phyloP scores from a whole-genome alignment of 2,888 invertebrate genomes.

The Pyrocoelia pectoralis region DNA sequence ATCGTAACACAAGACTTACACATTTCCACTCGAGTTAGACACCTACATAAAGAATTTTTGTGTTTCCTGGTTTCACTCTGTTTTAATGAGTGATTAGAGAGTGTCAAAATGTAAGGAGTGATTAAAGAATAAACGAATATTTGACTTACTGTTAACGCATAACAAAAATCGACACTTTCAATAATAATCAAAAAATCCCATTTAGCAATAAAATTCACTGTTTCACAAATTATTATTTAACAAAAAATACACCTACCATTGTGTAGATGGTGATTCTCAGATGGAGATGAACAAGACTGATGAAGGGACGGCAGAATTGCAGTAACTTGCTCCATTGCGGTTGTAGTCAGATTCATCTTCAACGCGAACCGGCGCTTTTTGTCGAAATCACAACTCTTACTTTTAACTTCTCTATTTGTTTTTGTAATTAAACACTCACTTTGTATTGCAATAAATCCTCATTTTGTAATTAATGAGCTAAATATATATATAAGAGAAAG shows the following conservation, averaged over 20 bases:
- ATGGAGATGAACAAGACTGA: slow-evolving; percentile 53
- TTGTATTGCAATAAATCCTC: not conserved
- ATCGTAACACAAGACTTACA: no score
- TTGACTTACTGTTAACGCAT: no score
- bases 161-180: no score
- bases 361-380: slow-evolving; percentile 8
- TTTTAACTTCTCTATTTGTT: slow-evolving; percentile 24
- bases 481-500: not conserved
- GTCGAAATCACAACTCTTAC: slow-evolving; percentile 34
- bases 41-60: no score
- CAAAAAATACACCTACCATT: slow-evolving; percentile 51
- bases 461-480: not conserved
- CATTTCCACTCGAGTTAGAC: no score
- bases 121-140: no score
- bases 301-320: slow-evolving; percentile 50
- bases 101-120: no score
- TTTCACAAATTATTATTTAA: not conserved
- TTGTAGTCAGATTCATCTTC: slow-evolving; percentile 35
- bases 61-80: no score
- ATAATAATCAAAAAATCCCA: no score
- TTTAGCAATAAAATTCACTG: no score
- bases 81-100: no score
- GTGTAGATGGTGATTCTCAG: slow-evolving; percentile 49
- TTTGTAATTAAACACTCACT: not conserved
- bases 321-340: slow-evolving; percentile 50